These are phyloP conservation scores for Thecophora atra DNA, from an alignment of 2,888 invertebrate genomes.

Conservation along the genomic window DNA sequence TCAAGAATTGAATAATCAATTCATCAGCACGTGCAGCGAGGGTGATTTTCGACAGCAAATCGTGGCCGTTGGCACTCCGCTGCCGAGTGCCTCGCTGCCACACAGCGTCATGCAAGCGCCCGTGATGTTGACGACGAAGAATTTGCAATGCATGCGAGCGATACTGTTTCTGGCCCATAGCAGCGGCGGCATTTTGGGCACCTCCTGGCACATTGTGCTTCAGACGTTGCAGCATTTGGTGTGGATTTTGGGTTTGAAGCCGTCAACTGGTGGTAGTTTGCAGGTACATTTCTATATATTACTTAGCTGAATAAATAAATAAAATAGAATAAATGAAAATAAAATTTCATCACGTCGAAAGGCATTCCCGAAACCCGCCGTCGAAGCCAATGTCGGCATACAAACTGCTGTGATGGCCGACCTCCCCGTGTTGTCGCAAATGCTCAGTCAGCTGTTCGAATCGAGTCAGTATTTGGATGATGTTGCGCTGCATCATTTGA, in stretches of 20 bases:
- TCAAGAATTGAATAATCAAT: constrained; percentile 69
- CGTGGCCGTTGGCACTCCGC: constrained; percentile 95
- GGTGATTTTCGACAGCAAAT: constrained; percentile 90
- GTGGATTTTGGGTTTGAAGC: constrained; percentile 96
- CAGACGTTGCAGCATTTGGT: constrained; percentile 92
- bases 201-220: constrained; percentile 95
- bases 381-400: constrained; percentile 83
- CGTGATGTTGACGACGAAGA: constrained; percentile 97
- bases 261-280: constrained; percentile 92
- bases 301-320: background rate
- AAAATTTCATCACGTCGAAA: constrained; percentile 50
- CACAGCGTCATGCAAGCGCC: constrained; percentile 71
- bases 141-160: constrained; percentile 95
- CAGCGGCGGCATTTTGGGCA: constrained; percentile 90
- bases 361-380: constrained; percentile 78
- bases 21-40: constrained; percentile 68
- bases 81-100: constrained; percentile 84
- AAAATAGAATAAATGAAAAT: background rate
- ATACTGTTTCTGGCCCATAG: constrained; percentile 88
- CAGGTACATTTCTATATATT: too few relatives aligned
- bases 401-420: constrained; percentile 98
- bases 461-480: constrained; percentile 94
- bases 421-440: constrained; percentile 87
- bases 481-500: constrained; percentile 92
- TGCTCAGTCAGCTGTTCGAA: constrained; percentile 93